Conservation (phyloP, 2,113 vertebrate species). For the Grallaria varia region DNA sequence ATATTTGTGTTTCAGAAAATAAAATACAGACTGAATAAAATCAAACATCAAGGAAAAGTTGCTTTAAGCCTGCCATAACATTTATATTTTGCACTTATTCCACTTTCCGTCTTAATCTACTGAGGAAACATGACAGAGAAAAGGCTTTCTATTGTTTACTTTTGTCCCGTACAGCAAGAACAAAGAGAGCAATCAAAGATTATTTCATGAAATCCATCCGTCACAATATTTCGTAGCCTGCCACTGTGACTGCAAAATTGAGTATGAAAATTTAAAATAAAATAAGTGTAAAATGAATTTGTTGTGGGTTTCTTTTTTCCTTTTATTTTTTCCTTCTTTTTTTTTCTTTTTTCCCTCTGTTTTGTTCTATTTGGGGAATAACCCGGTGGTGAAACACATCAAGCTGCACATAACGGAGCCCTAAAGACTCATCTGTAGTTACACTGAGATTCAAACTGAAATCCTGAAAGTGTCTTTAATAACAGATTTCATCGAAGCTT, state of each 20-base stretch:
- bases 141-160: slow-evolving; percentile 68
- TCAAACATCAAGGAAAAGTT: not conserved
- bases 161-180: slow-evolving; percentile 46
- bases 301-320: not conserved
- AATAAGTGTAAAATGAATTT: not conserved
- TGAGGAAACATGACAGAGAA: slow-evolving; percentile 48
- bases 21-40: not conserved
- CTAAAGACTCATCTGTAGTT: not conserved
- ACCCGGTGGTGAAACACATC: not conserved
- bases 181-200: slow-evolving; percentile 61
- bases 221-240: slow-evolving; percentile 50
- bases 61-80: not conserved
- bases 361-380: not conserved
- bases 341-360: not conserved
- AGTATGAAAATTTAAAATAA: slow-evolving; percentile 2
- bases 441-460: not conserved
- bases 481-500: not conserved
- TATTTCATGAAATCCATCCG: slow-evolving; percentile 65
- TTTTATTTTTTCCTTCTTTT: not conserved
- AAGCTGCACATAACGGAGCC: accelerated
- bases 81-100: slow-evolving; percentile 36
- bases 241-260: not conserved
- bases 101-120: slow-evolving; percentile 17
- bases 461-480: not conserved
- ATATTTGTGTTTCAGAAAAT: not conserved